Evolutionary conservation across 2,888 invertebrate species (phyloP), one percentile per base, ranked within the genome.

Genomic region (Drosophila nr. fundita): DNA sequence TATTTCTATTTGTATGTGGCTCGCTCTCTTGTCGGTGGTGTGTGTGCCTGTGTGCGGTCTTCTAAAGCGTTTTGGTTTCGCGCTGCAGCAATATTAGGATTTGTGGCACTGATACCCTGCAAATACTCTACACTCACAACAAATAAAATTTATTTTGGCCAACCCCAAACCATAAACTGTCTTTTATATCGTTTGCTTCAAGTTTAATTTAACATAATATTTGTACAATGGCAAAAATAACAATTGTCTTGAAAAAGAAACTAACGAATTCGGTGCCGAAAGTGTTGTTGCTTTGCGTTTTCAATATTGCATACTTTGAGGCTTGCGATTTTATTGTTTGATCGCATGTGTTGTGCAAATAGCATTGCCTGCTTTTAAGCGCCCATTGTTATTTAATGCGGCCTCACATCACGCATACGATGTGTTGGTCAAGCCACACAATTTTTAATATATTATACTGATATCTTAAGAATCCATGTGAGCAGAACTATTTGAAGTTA

Each of bases 361-460:
- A 58, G 24, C 54, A 70, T 73, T 78, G 83, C 89, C 77, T 72
- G 72, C 77, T 78, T 70, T 77, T 42, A 45, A 50, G 82, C 63
- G 62, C 55, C 15, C 58, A 57, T 53, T 72, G 71, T 81, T 67
- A 58, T 67, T 68, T 52, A 48, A 74, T 73, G 45, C 53, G 4
- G 21, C 42, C 53, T 24, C 61, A 48, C 45, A 42, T 63, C 60
- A 52, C 58, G 34, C 74, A 78, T 78, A 66, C 73, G 73, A 50
- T 60, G 53, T 34, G 49, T 48, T 54, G 57, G 45, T 34, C 52
- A 21, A 50, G 27, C 36, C 30, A 10, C 24, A 45, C 18, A 13
- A 7, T n/a, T 10, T 18, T 24, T 2, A 5, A 18, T 2, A 24
- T 15, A 1, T 1, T 21, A 1, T 13, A n/a, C 4, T 4, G n/a